phyloP scores from a whole-genome alignment of 2,888 invertebrate genomes.

The Onthophagus sagittarius region DNA sequence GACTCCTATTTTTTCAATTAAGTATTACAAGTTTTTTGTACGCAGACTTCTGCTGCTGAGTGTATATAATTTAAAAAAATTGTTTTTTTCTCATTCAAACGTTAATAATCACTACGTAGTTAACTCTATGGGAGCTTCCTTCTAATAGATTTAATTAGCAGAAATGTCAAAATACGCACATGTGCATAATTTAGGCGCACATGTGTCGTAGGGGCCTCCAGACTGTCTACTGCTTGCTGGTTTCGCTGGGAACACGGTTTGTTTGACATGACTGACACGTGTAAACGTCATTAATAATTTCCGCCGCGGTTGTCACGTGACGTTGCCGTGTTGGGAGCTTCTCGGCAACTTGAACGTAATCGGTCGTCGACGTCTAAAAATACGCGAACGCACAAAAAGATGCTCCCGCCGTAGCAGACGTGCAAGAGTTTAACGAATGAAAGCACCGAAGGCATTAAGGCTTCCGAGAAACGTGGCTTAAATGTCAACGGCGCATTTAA shows the following conservation, averaged over 20 bases:
- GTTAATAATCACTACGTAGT: not conserved
- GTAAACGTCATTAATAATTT: conserved; percentile 32
- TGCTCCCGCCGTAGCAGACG: not conserved
- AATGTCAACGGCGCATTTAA: not conserved
- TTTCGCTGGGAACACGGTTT: conserved; percentile 24
- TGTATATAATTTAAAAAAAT: too few species aligned
- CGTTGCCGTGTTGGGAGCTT: not conserved
- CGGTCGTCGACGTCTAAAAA: not conserved
- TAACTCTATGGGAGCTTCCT: not conserved
- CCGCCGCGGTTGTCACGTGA: conserved; percentile 19
- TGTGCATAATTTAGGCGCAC: conserved; percentile 26
- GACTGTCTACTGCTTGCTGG: conserved; percentile 7
- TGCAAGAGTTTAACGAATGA: not conserved
- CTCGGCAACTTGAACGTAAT: not conserved
- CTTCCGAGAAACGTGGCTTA: not conserved
- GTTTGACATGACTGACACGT: conserved; percentile 34
- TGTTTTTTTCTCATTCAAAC: not conserved
- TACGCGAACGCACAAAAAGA: not conserved
- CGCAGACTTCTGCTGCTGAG: too few species aligned
- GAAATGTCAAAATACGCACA: conserved; percentile 24
- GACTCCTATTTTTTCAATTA: too few species aligned
- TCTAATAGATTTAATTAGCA: conserved; percentile 22
- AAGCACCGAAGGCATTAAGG: not conserved
- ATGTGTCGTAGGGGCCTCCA: conserved; percentile 26
- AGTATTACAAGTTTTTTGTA: too few species aligned